These are phyloP conservation scores for Saccostrea echinata DNA, from an alignment of 1,140 invertebrate genomes.

Conservation along the genomic window DNA sequence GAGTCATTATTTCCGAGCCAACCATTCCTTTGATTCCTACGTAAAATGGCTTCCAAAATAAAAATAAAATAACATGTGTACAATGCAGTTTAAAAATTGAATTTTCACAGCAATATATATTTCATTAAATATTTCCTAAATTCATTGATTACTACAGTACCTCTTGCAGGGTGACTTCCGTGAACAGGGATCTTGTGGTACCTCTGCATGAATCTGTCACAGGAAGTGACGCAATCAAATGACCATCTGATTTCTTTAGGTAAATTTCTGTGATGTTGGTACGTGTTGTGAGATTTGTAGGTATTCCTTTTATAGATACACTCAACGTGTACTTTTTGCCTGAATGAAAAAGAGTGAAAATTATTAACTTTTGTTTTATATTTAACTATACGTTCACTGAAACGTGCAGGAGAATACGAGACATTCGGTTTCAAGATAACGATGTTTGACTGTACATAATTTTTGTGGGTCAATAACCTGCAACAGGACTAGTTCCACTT, in stretches of 20 bases:
- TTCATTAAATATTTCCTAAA: no score
- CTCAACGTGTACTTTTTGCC: background rate
- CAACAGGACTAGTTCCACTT: background rate
- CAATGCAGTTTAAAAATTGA: no score
- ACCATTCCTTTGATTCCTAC: constrained; percentile 5
- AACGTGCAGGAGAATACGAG: background rate
- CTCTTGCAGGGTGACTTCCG: background rate
- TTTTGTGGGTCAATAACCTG: background rate
- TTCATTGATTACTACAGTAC: background rate
- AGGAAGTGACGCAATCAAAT: background rate
- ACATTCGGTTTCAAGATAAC: background rate
- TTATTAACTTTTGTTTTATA: no score
- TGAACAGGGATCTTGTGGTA: background rate
- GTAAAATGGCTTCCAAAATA: constrained; percentile 3
- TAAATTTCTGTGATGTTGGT: background rate
- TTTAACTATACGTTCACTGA: no score
- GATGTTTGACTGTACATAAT: background rate
- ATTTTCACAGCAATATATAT: no score
- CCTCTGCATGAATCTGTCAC: background rate
- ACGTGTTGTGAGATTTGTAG: background rate
- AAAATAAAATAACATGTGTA: background rate
- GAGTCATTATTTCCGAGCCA: background rate
- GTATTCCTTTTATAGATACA: background rate
- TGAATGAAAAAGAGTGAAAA: background rate
- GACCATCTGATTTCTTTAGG: background rate